Base-by-base conservation (phyloP, 2,797 vertebrate species). In the Esox lucius region DNA sequence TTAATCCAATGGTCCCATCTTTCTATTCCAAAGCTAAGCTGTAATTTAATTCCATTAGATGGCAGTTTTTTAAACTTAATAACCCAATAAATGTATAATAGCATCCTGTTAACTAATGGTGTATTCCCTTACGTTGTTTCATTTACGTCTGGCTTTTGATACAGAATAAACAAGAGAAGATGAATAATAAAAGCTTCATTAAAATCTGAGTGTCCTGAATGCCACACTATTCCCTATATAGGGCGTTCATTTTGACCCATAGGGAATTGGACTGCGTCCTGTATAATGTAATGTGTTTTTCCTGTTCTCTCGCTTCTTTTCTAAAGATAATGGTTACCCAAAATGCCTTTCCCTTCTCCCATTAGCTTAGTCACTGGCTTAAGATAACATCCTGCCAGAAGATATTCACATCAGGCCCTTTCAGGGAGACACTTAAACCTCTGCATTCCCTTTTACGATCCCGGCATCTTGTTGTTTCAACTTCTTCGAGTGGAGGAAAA, bases 351-450 rank as follows among this genome's bases (percentile, higher is more conserved):
- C 39, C 5, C 2, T n/a, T 33, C 33, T 9, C 16, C 17, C 31
- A 19, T 15, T 35, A 53, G 8, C 66, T 83, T 66, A 81, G 71
- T 81, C 73, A 72, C 68, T 71, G 35, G 71, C 68, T 35, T 67
- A 61, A 74, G 83, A 81, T 84, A 75, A 80, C 61, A 24, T 33
- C 13, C 42, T 74, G 78, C 46, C 62, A 74, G 56, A 62, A 71
- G 71, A 24, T 77, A 70, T 81, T 83, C 75, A 80, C 49, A 31
- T 53, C 22, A 70, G 76, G 48, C 79, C 11, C 46, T 33, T 76
- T 62, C 76, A 64, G 76, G 78, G 73, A 68, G 75, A 75, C 80
- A 78, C 81, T 88, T 86, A 86, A 87, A 75, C 81, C 80, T 7
- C 33, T 35, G 74, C 33, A 81, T 68, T 68, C 84, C 82, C 81